phyloP scores from a whole-genome alignment of 1,140 invertebrate genomes.

The Anastrepha obliqua region DNA sequence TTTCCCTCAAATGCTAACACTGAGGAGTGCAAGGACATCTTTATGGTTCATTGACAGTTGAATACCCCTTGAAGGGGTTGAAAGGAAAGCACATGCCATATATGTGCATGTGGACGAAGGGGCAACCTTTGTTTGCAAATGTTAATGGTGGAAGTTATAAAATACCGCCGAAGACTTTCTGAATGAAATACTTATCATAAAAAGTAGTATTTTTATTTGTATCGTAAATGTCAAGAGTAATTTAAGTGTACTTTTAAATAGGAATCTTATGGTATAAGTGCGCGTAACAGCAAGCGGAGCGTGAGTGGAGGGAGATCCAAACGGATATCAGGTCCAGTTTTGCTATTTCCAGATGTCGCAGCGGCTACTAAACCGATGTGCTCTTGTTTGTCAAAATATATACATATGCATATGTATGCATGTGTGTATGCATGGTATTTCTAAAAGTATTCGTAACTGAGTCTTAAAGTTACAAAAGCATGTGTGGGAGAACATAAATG shows the following conservation, averaged over 20 bases:
- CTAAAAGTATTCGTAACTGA: too few species aligned
- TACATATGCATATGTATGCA: not conserved
- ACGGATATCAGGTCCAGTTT: not conserved
- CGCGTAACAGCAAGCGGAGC: not conserved
- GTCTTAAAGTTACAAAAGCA: not conserved
- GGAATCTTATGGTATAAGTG: not conserved
- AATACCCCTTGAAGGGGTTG: conserved; percentile 9
- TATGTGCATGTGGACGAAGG: not conserved
- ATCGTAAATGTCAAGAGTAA: conserved; percentile 73
- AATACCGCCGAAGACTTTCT: conserved; percentile 19
- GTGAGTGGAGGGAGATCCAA: not conserved
- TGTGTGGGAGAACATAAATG: not conserved
- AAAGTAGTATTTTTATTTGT: conserved; percentile 71
- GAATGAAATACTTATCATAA: conserved; percentile 58
- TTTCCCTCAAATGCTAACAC: not conserved
- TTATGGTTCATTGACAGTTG: conserved; percentile 17
- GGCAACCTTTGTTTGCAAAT: not conserved
- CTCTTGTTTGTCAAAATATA: not conserved
- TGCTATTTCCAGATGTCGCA: conserved; percentile 28
- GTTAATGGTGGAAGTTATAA: conserved; percentile 53
- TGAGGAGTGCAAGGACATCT: not conserved
- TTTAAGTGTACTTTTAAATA: conserved; percentile 63
- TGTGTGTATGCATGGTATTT: not conserved
- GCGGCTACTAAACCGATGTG: not conserved
- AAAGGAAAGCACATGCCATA: not conserved